A percentile compares a stretch with the other conserved stretches of the same genome.
Evolutionary conservation across 2,113 vertebrate species (phyloP).

Genomic region (Entomyzon cyanotis): DNA sequence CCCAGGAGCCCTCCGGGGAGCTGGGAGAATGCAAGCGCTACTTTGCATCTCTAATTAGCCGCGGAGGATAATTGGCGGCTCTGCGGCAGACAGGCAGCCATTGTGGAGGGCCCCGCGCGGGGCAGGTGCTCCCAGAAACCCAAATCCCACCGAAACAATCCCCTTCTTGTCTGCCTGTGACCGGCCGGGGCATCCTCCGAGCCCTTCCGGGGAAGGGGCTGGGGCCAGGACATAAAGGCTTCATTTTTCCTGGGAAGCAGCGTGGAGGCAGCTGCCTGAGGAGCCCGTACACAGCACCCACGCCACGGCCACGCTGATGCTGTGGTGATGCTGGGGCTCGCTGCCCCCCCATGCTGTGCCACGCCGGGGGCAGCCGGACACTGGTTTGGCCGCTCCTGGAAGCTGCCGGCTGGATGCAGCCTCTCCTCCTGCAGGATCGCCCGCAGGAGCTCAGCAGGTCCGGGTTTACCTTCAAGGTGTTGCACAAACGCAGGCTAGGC

Average conservation of each 20-base stretch:
- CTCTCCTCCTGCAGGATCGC: not conserved
- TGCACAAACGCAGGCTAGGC: not conserved
- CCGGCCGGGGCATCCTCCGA: constrained; percentile 14
- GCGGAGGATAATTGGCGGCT: constrained; percentile 46
- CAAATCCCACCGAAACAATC: constrained; percentile 55
- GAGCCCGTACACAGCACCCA: not conserved
- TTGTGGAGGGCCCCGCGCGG: constrained; percentile 40
- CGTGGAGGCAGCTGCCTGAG: not conserved
- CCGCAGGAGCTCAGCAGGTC: not conserved
- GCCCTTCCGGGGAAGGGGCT: constrained; percentile 42
- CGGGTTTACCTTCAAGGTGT: not conserved
- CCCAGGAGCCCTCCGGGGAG: not conserved
- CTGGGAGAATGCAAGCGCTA: constrained; percentile 22
- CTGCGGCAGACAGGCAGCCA: constrained; percentile 61
- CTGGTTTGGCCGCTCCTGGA: accelerated
- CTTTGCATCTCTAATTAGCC: constrained; percentile 66
- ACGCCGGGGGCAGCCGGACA: accelerated
- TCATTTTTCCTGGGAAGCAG: constrained; percentile 31
- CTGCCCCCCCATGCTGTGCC: not conserved
- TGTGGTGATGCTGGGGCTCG: not conserved
- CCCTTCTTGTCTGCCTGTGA: constrained; percentile 48
- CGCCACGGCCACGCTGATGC: accelerated
- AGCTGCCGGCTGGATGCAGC: not conserved
- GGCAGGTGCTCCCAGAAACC: constrained; percentile 63
- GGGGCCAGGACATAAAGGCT: constrained; percentile 37